Percentiles rank a stretch among this genome's conserved stretches.
These are phyloP conservation scores for Thecophora atra DNA, from an alignment of 2,888 invertebrate species.

Conservation along the genomic window DNA sequence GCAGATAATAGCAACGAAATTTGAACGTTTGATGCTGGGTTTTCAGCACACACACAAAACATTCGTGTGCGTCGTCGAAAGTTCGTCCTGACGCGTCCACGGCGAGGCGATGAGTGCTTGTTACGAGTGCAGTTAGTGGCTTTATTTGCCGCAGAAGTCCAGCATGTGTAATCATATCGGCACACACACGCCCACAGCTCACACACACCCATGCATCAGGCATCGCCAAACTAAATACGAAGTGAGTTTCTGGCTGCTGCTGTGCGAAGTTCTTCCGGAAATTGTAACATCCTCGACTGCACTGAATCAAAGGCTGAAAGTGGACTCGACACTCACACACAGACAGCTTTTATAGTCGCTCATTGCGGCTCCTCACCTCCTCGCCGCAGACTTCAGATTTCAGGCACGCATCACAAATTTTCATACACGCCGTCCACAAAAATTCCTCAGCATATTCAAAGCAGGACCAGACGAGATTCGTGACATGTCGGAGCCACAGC, in stretches of 20 bases:
- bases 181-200: conserved; percentile 20
- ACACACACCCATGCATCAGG: not conserved
- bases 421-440: conserved; percentile 29
- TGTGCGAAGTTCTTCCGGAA: conserved; percentile 29
- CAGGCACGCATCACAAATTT: conserved; percentile 21
- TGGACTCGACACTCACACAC: conserved; percentile 13
- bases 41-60: not conserved
- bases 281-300: conserved; percentile 29
- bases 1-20: not conserved
- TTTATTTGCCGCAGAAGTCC: conserved; percentile 58
- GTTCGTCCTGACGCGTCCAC: not conserved
- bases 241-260: not conserved
- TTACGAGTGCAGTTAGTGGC: conserved; percentile 55
- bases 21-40: not conserved
- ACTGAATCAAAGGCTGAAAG: conserved; percentile 32
- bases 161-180: conserved; percentile 21
- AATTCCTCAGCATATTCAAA: conserved; percentile 30
- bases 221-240: conserved; percentile 1
- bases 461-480: not conserved
- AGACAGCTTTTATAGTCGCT: not conserved
- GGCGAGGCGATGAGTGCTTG: conserved; percentile 15
- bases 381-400: too few relatives aligned
- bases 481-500: not conserved
- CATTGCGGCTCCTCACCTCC: not conserved
- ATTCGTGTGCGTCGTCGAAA: conserved; percentile 1